Conservation (phyloP, 1,140 invertebrate species). For the Megalopta genalis region DNA sequence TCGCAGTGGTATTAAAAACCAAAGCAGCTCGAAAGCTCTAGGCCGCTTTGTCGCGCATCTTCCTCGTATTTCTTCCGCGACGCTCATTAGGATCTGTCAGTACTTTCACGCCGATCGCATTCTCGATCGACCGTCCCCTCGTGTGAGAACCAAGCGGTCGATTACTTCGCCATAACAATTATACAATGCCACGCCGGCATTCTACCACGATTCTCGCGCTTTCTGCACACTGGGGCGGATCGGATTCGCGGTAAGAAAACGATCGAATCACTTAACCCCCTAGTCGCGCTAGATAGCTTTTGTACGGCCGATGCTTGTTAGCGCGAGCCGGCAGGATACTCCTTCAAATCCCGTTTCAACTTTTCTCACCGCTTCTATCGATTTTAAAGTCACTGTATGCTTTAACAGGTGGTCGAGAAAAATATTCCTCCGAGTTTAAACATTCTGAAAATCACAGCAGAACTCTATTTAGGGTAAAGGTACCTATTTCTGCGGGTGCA, state of each 20-base stretch:
- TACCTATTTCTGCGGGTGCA: too few species aligned
- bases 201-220: neutral
- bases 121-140: slow-evolving; percentile 27
- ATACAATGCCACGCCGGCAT: slow-evolving; percentile 17
- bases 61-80: neutral
- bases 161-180: slow-evolving; percentile 25
- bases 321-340: neutral
- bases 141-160: slow-evolving; percentile 9
- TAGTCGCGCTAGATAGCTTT: neutral
- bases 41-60: neutral
- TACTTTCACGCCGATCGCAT: slow-evolving; percentile 44
- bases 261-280: slow-evolving; percentile 12
- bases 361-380: too few species aligned
- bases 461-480: too few species aligned
- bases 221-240: neutral
- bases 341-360: too few species aligned
- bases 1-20: slow-evolving; percentile 2
- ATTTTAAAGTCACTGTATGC: too few species aligned
- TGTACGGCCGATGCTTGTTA: neutral
- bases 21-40: slow-evolving; percentile 11
- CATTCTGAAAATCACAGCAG: too few species aligned
- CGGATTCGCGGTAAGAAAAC: slow-evolving; percentile 1
- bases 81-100: slow-evolving; percentile 43
- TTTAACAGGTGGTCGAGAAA: too few species aligned
- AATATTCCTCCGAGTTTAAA: too few species aligned